Evolutionary conservation across 64 coral and sea anemone species (phyloP).

Genomic region (Acropora tenuis): DNA sequence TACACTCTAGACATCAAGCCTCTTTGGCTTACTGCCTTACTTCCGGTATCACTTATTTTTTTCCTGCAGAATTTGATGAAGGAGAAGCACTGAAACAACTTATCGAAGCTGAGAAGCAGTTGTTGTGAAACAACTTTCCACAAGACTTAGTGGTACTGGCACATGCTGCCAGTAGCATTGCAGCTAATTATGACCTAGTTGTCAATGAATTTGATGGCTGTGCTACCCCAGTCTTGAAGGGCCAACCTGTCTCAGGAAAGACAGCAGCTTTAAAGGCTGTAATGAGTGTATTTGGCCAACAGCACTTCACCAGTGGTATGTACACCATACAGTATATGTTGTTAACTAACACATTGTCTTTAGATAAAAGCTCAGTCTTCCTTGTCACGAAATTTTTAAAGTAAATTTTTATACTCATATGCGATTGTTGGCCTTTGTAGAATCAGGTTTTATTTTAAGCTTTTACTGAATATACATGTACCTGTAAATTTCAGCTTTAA

Average conservation of each 20-base stretch:
- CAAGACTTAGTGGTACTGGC: neutral
- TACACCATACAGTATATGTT: neutral
- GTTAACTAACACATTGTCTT: too few relatives aligned
- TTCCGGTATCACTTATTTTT: neutral
- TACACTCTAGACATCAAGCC: too few relatives aligned
- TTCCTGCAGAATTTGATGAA: neutral
- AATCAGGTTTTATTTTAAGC: too few relatives aligned
- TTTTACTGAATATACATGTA: too few relatives aligned
- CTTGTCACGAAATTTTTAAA: too few relatives aligned
- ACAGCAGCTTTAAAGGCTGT: neutral
- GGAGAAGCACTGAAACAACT: neutral
- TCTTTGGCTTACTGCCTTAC: too few relatives aligned
- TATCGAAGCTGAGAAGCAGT: neutral
- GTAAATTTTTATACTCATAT: too few relatives aligned
- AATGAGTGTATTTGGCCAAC: neutral
- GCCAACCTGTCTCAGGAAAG: neutral
- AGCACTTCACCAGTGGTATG: neutral
- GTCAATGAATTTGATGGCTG: neutral
- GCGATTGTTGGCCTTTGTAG: too few relatives aligned
- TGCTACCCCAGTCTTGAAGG: neutral
- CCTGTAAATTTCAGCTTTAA: too few relatives aligned
- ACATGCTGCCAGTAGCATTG: neutral
- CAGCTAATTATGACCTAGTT: neutral
- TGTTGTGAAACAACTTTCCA: neutral
- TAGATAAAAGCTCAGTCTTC: too few relatives aligned